These are phyloP conservation scores for Neoitamus cyanurus DNA, from an alignment of 2,888 invertebrate genomes.

Conservation along the genomic window DNA sequence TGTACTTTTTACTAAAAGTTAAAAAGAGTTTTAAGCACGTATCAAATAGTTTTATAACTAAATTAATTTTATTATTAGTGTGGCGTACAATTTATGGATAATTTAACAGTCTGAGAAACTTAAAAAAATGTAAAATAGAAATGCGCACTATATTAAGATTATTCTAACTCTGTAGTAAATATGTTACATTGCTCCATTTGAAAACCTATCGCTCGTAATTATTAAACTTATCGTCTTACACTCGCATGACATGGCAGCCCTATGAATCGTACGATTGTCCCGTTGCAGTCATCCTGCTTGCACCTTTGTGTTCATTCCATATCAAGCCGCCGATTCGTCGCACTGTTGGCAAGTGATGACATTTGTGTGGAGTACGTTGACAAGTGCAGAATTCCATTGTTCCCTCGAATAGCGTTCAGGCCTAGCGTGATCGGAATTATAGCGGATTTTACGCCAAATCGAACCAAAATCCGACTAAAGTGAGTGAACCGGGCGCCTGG, in stretches of 20 bases:
- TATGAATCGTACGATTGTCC: not conserved
- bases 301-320: not conserved
- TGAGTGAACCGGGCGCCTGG: not conserved
- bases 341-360: not conserved
- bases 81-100: too few relatives aligned
- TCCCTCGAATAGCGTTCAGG: not conserved
- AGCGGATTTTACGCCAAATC: not conserved
- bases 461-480: not conserved
- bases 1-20: too few relatives aligned
- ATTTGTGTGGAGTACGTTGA: slow-evolving; percentile 39
- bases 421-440: not conserved
- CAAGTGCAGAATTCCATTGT: slow-evolving; percentile 18
- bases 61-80: too few relatives aligned
- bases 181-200: too few relatives aligned
- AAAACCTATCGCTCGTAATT: too few relatives aligned
- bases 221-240: not conserved
- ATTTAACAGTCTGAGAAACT: too few relatives aligned
- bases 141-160: too few relatives aligned
- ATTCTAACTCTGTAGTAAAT: too few relatives aligned
- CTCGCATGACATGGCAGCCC: not conserved
- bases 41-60: too few relatives aligned
- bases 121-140: too few relatives aligned
- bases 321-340: not conserved
- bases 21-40: too few relatives aligned
- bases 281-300: not conserved